These are phyloP conservation scores for Brevimyrus niger DNA, from an alignment of 2,113 vertebrate species.

Conservation along the genomic window DNA sequence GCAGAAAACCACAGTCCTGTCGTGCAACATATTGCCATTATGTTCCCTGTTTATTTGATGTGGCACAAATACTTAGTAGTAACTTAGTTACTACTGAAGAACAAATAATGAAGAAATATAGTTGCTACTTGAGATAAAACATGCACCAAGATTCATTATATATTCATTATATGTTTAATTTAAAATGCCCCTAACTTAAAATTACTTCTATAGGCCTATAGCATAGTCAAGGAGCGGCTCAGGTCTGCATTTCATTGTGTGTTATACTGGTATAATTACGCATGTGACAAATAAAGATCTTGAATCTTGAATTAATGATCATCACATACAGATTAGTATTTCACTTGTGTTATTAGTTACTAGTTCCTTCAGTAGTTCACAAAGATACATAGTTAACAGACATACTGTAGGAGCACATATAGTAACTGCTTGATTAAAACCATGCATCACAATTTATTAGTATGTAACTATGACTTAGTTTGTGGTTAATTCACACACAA, in stretches of 20 bases:
- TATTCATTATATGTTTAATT: too few relatives aligned
- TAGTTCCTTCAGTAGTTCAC: background rate
- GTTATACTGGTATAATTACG: too few relatives aligned
- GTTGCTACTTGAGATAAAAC: background rate
- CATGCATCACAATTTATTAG: background rate
- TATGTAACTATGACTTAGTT: background rate
- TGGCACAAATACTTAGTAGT: background rate
- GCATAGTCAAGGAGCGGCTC: too few relatives aligned
- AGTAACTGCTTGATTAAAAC: background rate
- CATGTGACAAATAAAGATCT: too few relatives aligned
- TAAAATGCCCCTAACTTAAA: too few relatives aligned
- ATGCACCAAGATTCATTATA: background rate
- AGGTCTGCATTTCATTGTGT: too few relatives aligned
- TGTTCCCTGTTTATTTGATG: background rate
- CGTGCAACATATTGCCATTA: background rate
- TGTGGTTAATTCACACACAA: background rate
- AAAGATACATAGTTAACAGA: background rate
- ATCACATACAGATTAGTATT: background rate
- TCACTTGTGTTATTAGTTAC: background rate
- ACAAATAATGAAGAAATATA: background rate
- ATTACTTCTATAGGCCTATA: too few relatives aligned
- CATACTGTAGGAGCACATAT: too few relatives aligned
- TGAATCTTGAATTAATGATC: too few relatives aligned
- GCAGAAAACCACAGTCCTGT: background rate
- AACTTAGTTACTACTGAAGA: background rate